Evolutionary conservation across 2,888 invertebrate genomes (phyloP).

Genomic region (Vannuccia rotundouncinata): DNA sequence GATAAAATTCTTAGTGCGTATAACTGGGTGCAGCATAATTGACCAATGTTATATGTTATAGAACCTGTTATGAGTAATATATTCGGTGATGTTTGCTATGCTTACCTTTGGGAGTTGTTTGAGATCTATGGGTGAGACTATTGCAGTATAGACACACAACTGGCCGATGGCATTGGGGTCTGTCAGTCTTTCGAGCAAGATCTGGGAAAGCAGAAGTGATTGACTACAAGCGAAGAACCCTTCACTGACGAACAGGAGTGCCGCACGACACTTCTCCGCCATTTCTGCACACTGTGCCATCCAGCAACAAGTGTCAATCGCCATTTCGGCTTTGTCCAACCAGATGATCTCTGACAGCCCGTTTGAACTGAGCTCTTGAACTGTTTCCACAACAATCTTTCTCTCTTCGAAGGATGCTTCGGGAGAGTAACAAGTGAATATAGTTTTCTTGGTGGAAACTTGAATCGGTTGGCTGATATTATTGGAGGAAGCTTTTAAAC

Average conservation of each 20-base stretch:
- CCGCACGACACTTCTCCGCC: conserved; percentile 51
- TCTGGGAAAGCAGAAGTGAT: conserved; percentile 51
- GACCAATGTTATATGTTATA: too few relatives aligned
- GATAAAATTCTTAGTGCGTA: neutral
- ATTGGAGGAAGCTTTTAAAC: neutral
- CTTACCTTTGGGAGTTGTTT: neutral
- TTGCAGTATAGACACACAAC: neutral
- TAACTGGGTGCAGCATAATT: neutral
- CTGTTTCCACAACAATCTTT: conserved; percentile 51
- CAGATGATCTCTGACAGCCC: conserved; percentile 53
- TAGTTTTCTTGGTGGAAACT: conserved; percentile 45
- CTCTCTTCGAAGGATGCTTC: conserved; percentile 53
- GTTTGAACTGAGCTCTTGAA: conserved; percentile 52
- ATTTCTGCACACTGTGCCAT: conserved; percentile 53
- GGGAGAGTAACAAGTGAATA: conserved; percentile 53
- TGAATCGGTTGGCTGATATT: neutral
- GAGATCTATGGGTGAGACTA: neutral
- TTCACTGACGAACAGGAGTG: conserved; percentile 49
- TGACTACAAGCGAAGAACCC: conserved; percentile 52
- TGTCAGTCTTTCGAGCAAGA: conserved; percentile 47
- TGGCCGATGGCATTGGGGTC: conserved; percentile 39
- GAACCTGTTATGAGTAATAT: too few relatives aligned
- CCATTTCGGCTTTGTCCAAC: conserved; percentile 54
- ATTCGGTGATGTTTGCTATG: too few relatives aligned
- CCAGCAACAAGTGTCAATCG: conserved; percentile 53